Evolutionary conservation across 2,888 invertebrate genomes (phyloP).

Genomic region (Rhimphoctona megacephalus): DNA sequence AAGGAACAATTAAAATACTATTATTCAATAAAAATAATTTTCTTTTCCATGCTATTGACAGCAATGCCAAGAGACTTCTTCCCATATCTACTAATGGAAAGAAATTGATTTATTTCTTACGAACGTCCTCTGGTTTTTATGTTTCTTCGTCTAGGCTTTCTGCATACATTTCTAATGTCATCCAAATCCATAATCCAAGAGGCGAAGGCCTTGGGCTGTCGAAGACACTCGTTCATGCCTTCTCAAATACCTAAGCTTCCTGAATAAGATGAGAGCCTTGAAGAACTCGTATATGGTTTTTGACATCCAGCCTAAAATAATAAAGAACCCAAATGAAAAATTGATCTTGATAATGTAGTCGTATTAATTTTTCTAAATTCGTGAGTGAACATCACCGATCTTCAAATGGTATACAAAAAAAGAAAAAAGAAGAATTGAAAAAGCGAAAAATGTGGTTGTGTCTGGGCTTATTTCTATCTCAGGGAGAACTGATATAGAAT

Average conservation of each 20-base stretch:
- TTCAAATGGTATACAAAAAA: not conserved
- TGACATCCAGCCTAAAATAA: not conserved
- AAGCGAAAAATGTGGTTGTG: not conserved
- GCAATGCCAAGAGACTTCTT: not conserved
- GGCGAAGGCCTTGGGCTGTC: not conserved
- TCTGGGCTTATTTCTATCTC: not conserved
- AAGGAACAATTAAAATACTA: not conserved
- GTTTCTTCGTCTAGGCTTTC: not conserved
- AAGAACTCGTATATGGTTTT: not conserved
- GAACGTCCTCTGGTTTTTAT: not conserved
- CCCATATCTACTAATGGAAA: not conserved
- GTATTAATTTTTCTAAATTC: not conserved
- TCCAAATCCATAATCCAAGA: not conserved
- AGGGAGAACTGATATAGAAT: not conserved
- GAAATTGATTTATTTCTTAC: not conserved
- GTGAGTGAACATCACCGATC: not conserved
- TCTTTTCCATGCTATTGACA: not conserved
- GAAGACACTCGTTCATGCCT: not conserved
- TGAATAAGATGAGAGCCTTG: slow-evolving; percentile 2
- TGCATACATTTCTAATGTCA: not conserved
- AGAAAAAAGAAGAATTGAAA: not conserved
- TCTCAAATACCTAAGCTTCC: not conserved
- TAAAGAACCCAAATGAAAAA: not conserved
- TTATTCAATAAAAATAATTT: not conserved
- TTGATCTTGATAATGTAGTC: not conserved